Percentiles rank a stretch among this genome's conserved stretches.
These are phyloP conservation scores for Diorhabda sublineata DNA, from an alignment of 1,140 invertebrate genomes.

Conservation along the genomic window DNA sequence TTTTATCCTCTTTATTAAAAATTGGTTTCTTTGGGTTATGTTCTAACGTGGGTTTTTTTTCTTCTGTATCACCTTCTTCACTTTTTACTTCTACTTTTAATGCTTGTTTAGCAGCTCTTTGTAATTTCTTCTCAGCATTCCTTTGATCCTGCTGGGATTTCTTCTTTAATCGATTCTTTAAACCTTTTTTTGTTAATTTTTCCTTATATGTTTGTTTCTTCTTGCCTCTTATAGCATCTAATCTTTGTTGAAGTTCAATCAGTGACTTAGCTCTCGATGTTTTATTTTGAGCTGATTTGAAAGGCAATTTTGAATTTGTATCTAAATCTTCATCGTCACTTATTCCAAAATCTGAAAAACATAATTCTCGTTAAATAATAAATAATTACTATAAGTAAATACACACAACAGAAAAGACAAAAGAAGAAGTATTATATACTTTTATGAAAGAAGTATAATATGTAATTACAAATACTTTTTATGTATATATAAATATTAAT, in stretches of 20 bases:
- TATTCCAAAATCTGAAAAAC: conserved; percentile 25
- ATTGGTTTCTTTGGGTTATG: conserved; percentile 54
- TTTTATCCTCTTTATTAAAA: conserved; percentile 72
- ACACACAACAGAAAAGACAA: conserved; percentile 4
- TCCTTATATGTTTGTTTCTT: conserved; percentile 52
- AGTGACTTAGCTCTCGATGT: conserved; percentile 48
- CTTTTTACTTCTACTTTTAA: conserved; percentile 44
- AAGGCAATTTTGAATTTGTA: conserved; percentile 18
- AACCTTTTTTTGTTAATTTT: conserved; percentile 52
- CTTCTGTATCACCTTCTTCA: conserved; percentile 19
- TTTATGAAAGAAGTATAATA: neutral
- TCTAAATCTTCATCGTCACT: conserved; percentile 25
- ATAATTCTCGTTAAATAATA: conserved; percentile 27
- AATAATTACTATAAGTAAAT: conserved; percentile 9
- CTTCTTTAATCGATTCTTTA: conserved; percentile 54
- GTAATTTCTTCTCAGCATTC: conserved; percentile 47
- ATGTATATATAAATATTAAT: too few species aligned
- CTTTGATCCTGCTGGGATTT: conserved; percentile 50
- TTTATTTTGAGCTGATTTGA: conserved; percentile 26
- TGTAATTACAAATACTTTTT: neutral
- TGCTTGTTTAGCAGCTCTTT: conserved; percentile 42
- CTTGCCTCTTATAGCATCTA: conserved; percentile 48
- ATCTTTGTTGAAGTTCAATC: conserved; percentile 49
- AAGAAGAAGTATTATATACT: neutral
- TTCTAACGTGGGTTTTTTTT: conserved; percentile 4